These are phyloP conservation scores for Sebastes elongatus DNA, from an alignment of 2,797 vertebrate species.

Conservation along the genomic window DNA sequence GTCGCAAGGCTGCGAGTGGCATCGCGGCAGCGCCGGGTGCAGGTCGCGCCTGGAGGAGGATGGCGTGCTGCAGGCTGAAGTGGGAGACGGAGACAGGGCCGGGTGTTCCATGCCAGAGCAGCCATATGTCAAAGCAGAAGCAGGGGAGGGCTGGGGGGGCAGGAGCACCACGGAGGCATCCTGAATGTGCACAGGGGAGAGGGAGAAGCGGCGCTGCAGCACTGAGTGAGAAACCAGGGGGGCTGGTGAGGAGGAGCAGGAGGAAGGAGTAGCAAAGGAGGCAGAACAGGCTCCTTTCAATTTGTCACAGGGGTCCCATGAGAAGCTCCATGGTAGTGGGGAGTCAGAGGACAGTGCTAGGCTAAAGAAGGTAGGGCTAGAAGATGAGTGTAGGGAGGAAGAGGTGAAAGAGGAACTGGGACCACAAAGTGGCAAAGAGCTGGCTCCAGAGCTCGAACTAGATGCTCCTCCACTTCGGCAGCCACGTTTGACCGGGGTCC, in stretches of 20 bases:
- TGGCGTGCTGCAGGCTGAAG: conserved; percentile 89
- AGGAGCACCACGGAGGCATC: conserved; percentile 81
- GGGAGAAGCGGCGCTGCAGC: conserved; percentile 89
- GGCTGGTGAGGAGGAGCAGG: conserved; percentile 82
- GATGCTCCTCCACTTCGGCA: conserved; percentile 68
- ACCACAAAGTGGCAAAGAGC: conserved; percentile 82
- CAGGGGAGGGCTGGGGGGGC: conserved; percentile 74
- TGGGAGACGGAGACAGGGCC: conserved; percentile 83
- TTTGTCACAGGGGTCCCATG: conserved; percentile 80
- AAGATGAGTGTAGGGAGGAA: conserved; percentile 85
- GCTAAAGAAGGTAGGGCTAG: conserved; percentile 92
- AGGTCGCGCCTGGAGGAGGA: conserved; percentile 84
- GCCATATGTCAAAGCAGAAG: conserved; percentile 76
- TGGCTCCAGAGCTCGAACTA: conserved; percentile 78
- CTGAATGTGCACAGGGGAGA: conserved; percentile 89
- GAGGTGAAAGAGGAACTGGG: conserved; percentile 88
- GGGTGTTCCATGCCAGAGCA: conserved; percentile 61
- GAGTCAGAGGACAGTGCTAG: conserved; percentile 89
- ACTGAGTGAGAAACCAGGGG: conserved; percentile 74
- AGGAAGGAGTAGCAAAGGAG: conserved; percentile 80
- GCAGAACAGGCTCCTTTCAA: conserved; percentile 76
- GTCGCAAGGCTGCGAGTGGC: conserved; percentile 94
- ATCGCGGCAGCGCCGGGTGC: conserved; percentile 86
- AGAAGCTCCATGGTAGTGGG: conserved; percentile 84
- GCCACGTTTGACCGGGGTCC: conserved; percentile 90